Conservation (phyloP, 2,888 invertebrate species). For the Agonopterix arenella region DNA sequence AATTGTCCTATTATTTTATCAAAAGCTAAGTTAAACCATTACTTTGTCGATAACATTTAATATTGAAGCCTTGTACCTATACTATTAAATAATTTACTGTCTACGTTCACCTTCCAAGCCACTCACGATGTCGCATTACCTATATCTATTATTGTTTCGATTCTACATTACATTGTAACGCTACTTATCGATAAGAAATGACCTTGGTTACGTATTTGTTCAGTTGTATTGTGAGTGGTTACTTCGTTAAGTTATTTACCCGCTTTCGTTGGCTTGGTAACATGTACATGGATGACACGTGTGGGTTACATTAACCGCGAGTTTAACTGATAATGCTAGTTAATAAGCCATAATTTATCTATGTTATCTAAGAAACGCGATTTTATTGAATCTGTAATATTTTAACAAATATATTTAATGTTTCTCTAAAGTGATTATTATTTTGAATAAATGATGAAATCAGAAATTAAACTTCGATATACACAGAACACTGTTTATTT, state of each 20-base stretch:
- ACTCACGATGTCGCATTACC: too few relatives aligned
- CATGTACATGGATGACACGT: slow-evolving; percentile 9
- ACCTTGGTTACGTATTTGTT: background rate
- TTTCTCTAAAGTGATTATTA: slow-evolving; percentile 44
- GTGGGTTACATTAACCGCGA: slow-evolving; percentile 25
- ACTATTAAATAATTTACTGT: too few relatives aligned
- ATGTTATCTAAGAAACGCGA: slow-evolving; percentile 44
- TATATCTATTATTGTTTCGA: background rate
- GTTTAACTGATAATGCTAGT: slow-evolving; percentile 17
- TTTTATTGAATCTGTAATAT: slow-evolving; percentile 74
- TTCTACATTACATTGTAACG: background rate
- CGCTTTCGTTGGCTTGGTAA: slow-evolving; percentile 26
- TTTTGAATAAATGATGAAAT: slow-evolving; percentile 4
- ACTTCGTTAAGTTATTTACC: slow-evolving; percentile 3
- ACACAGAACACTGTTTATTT: slow-evolving; percentile 36
- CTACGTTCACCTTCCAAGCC: too few relatives aligned
- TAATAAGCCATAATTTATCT: slow-evolving; percentile 17
- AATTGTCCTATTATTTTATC: too few relatives aligned
- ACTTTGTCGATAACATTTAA: too few relatives aligned
- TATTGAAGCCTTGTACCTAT: too few relatives aligned
- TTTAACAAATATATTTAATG: slow-evolving; percentile 75
- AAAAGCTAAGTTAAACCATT: too few relatives aligned
- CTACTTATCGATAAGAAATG: background rate
- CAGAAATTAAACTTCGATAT: slow-evolving; percentile 8
- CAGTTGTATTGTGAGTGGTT: slow-evolving; percentile 13